These are phyloP conservation scores for Brenthis ino DNA, from an alignment of 2,888 invertebrate species.

Conservation along the genomic window DNA sequence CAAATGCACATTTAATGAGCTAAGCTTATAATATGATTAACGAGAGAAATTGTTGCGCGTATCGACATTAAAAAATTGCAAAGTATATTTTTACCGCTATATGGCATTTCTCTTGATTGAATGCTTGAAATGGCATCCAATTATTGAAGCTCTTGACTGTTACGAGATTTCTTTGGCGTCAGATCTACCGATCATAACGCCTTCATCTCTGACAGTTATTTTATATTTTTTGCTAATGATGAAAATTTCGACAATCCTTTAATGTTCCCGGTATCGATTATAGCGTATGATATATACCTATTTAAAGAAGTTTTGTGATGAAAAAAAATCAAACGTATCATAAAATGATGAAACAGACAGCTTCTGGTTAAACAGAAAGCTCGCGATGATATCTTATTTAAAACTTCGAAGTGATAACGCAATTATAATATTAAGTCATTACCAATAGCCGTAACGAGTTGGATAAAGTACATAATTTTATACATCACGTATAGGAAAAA, in stretches of 20 bases:
- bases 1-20: constrained; percentile 76
- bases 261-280: not conserved
- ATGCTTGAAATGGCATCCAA: constrained; percentile 43
- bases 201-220: constrained; percentile 12
- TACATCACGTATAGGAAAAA: constrained; percentile 36
- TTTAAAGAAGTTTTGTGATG: not conserved
- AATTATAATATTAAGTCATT: constrained; percentile 47
- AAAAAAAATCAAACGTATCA: not conserved
- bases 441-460: constrained; percentile 41
- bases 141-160: constrained; percentile 36
- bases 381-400: constrained; percentile 33
- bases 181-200: constrained; percentile 19
- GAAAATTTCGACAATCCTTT: not conserved
- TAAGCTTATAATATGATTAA: constrained; percentile 73
- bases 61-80: constrained; percentile 32
- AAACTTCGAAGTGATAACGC: constrained; percentile 34
- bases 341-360: not conserved
- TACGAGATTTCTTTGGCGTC: constrained; percentile 33
- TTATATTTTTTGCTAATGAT: not conserved
- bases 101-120: constrained; percentile 38
- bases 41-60: constrained; percentile 44
- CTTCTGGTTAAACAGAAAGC: not conserved
- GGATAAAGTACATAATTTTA: constrained; percentile 42
- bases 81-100: constrained; percentile 36
- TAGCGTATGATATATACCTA: not conserved